Percentiles rank a stretch among this genome's conserved stretches.
Conservation (phyloP, 2,797 vertebrate genomes). For the Halcyon chelicuti region DNA sequence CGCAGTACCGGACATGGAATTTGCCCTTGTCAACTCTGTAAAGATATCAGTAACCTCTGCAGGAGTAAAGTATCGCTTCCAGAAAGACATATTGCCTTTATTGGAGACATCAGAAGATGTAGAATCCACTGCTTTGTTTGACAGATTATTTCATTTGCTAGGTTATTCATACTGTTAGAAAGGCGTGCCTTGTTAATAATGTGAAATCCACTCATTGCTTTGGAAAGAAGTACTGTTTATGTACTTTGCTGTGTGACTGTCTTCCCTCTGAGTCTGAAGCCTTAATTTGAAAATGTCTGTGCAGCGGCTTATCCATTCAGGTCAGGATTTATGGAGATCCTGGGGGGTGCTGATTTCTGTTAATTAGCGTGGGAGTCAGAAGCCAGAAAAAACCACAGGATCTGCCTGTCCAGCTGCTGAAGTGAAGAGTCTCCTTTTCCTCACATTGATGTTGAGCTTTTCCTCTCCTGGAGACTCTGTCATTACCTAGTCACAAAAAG, state of each 20-base stretch:
- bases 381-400: background rate
- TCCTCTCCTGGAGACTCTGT: background rate
- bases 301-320: background rate
- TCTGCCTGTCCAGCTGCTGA: background rate
- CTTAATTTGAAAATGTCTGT: conserved; percentile 9
- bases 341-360: background rate
- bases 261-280: background rate
- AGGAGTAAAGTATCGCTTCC: background rate
- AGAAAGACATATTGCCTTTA: background rate
- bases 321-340: conserved; percentile 11
- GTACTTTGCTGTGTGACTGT: background rate
- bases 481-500: background rate
- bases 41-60: background rate
- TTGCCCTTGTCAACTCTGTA: background rate
- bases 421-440: background rate
- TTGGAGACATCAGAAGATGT: background rate
- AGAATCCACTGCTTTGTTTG: background rate
- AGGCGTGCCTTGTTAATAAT: background rate
- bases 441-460: background rate
- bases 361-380: conserved; percentile 1
- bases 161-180: background rate
- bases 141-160: background rate
- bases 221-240: background rate
- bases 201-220: background rate
- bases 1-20: background rate